Evolutionary conservation across 2,888 invertebrate species (phyloP).

Genomic region (Conistra vaccinii): DNA sequence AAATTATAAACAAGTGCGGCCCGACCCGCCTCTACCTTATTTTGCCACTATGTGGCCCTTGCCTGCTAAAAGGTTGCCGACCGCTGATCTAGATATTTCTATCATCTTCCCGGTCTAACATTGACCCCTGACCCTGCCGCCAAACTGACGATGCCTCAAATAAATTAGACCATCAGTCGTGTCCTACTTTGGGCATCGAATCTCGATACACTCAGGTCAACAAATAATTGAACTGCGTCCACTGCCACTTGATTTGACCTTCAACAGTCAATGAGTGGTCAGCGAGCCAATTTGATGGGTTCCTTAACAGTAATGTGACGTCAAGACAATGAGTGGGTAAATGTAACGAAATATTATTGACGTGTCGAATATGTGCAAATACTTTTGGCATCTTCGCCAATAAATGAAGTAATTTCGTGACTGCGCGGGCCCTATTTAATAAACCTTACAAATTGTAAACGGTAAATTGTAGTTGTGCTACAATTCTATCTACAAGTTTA

Average conservation of each 20-base stretch:
- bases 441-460: too few relatives aligned
- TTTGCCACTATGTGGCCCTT: too few relatives aligned
- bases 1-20: too few relatives aligned
- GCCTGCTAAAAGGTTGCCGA: too few relatives aligned
- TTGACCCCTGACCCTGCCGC: conserved; percentile 64
- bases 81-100: neutral
- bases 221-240: conserved; percentile 80
- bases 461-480: too few relatives aligned
- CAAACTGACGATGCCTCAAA: conserved; percentile 63
- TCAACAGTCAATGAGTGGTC: conserved; percentile 75
- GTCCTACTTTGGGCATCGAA: conserved; percentile 77
- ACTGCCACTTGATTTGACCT: conserved; percentile 78
- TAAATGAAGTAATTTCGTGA: neutral
- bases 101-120: conserved; percentile 54
- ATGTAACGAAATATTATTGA: conserved; percentile 18
- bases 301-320: conserved; percentile 60
- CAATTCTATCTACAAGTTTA: too few relatives aligned
- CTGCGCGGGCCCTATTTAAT: neutral
- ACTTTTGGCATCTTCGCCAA: neutral
- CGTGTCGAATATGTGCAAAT: neutral
- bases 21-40: too few relatives aligned
- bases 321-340: conserved; percentile 54
- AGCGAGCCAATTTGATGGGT: conserved; percentile 64
- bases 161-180: conserved; percentile 73
- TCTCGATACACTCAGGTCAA: conserved; percentile 84